These are phyloP conservation scores for Aphis craccivora DNA, from an alignment of 1,140 invertebrate species.

Conservation along the genomic window DNA sequence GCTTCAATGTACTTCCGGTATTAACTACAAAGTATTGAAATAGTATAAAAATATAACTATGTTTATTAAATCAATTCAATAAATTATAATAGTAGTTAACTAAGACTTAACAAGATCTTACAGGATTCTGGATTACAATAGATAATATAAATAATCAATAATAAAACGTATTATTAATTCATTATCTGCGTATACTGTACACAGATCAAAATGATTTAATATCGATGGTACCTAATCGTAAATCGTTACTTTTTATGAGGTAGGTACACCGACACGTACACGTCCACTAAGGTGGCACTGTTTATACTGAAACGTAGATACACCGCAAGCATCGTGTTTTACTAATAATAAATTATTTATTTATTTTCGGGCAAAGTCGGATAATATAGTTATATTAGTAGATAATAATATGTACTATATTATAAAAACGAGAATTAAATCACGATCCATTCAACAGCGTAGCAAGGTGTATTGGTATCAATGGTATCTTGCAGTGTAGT, in stretches of 20 bases:
- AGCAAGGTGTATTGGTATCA: too few species aligned
- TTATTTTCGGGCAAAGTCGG: background rate
- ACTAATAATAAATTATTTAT: background rate
- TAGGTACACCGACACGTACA: background rate
- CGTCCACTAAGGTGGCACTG: background rate
- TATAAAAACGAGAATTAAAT: background rate
- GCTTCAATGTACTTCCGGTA: too few species aligned
- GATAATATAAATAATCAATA: too few species aligned
- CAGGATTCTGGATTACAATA: too few species aligned
- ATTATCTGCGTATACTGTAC: background rate
- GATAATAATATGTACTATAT: too few species aligned
- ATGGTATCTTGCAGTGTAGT: too few species aligned
- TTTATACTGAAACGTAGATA: too few species aligned
- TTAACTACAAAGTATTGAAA: too few species aligned
- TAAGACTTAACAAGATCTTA: too few species aligned
- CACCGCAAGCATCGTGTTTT: background rate
- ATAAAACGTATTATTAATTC: background rate
- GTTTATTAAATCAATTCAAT: too few species aligned
- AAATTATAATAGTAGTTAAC: too few species aligned
- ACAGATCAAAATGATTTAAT: background rate
- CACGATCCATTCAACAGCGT: background rate
- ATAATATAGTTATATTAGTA: background rate
- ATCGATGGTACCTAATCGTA: background rate
- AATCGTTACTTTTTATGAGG: background rate
- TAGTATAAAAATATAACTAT: too few species aligned